These are phyloP conservation scores for Spilogale gracilis DNA, from an alignment of 2,113 vertebrate genomes.

Conservation along the genomic window DNA sequence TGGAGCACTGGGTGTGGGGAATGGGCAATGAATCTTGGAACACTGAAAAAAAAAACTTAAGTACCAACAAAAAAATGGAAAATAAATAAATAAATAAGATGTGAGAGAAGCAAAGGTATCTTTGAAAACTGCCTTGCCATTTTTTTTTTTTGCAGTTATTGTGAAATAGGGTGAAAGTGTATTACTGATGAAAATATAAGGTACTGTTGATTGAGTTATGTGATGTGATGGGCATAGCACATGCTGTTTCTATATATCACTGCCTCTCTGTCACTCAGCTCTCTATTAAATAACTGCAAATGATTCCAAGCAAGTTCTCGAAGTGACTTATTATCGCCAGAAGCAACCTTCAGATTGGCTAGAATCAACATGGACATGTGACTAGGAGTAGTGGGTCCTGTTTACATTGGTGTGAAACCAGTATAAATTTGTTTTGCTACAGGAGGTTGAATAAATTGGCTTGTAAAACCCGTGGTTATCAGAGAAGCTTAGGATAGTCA, in stretches of 20 bases:
- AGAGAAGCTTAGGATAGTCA: not conserved
- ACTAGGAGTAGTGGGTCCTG: not conserved
- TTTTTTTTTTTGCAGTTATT: not conserved
- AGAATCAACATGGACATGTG: not conserved
- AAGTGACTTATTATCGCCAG: not conserved
- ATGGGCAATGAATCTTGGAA: no score
- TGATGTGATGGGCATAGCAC: not conserved
- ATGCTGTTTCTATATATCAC: not conserved
- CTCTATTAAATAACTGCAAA: not conserved
- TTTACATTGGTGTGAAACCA: not conserved
- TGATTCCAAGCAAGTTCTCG: not conserved
- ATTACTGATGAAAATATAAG: not conserved
- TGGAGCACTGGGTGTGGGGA: no score
- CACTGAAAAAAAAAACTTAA: no score
- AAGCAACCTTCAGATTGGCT: not conserved
- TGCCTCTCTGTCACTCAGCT: rapidly evolving
- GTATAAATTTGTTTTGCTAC: not conserved
- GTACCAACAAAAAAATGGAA: no score
- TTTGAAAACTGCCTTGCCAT: not conserved
- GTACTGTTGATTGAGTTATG: not conserved
- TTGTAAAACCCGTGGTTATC: not conserved
- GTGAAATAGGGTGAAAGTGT: not conserved
- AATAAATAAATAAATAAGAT: not conserved
- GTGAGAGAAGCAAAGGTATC: not conserved
- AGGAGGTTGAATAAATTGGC: not conserved